These are phyloP conservation scores for Aphelocoma californica DNA, from an alignment of 2,797 vertebrate genomes.

Conservation along the genomic window DNA sequence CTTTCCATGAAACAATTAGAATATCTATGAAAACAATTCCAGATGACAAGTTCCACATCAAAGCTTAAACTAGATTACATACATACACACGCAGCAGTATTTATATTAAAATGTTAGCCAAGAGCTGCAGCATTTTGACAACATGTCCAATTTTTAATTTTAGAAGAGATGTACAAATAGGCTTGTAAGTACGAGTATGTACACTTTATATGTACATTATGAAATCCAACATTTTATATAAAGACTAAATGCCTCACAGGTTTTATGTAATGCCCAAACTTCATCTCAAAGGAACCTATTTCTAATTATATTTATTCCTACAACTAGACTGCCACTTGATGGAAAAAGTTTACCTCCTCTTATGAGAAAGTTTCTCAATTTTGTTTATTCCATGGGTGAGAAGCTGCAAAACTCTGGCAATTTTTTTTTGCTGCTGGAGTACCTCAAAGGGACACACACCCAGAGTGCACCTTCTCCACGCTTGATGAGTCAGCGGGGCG, in stretches of 20 bases:
- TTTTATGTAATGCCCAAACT: neutral
- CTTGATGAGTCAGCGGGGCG: neutral
- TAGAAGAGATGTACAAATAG: neutral
- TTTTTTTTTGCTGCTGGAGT: neutral
- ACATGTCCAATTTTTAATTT: neutral
- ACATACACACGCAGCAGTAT: neutral
- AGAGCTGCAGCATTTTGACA: neutral
- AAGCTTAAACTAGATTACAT: neutral
- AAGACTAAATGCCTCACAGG: neutral
- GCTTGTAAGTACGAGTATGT: neutral
- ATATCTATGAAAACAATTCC: slow-evolving; percentile 26
- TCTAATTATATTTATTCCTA: neutral
- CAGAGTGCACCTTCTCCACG: rapidly evolving
- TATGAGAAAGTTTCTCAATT: neutral
- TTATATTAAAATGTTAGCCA: neutral
- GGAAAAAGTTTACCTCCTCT: neutral
- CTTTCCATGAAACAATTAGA: slow-evolving; percentile 9
- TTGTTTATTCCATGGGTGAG: neutral
- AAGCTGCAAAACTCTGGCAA: neutral
- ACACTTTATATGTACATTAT: neutral
- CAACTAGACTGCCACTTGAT: neutral
- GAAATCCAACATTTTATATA: neutral
- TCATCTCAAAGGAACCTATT: neutral
- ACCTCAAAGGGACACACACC: neutral
- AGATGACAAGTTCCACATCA: slow-evolving; percentile 39